Evolutionary conservation across 2,113 vertebrate genomes (phyloP), one percentile per base, ranked within the genome.

Genomic region (Melospiza georgiana): DNA sequence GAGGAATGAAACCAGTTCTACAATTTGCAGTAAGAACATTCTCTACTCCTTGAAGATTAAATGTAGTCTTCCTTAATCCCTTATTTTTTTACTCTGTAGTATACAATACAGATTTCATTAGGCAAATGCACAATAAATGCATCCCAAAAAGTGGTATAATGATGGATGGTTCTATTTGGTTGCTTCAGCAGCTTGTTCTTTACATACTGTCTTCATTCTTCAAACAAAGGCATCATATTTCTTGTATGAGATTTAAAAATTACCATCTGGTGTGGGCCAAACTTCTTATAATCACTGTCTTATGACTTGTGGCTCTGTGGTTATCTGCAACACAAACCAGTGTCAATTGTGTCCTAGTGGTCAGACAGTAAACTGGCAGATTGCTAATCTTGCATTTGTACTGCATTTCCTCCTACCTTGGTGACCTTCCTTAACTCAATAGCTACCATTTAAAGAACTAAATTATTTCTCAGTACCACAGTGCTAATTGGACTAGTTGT

Each of bases 31-130:
- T 52, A 68, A 89, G 66, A 73, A 82, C 28, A 62, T 33, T 91
- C 63, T 52, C 55, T 79, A 54, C 43, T 89, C 59, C 90, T 41
- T 91, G 25, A 94, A 52, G 35, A 78, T 77, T 96, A 95, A 93
- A 87, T 51, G 39, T 18, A 84, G 27, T 67, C 43, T 65, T 77
- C 16, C 39, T 89, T 95, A 71, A 92, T 94, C 55, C 52, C 27
- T 62, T 7, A 21, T 7, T 92, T 7, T 89, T 84, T 89, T 25
- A 43, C 58, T 95, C 68, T 83, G 41, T 88, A 72, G 19, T 85
- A 77, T n/a, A 33, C 33, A 89, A 23, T 89, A 31, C 46, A 68
- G 43, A 48, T 83, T 90, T 89, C 44, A 79, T 88, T 84, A 79
- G 28, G 33, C 30, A 91, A 92, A 71, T 69, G 73, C 46, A 74